A percentile compares a stretch with the other conserved stretches of the same genome.
Conservation (phyloP, 2,113 vertebrate species). For the Oenanthe melanoleuca region DNA sequence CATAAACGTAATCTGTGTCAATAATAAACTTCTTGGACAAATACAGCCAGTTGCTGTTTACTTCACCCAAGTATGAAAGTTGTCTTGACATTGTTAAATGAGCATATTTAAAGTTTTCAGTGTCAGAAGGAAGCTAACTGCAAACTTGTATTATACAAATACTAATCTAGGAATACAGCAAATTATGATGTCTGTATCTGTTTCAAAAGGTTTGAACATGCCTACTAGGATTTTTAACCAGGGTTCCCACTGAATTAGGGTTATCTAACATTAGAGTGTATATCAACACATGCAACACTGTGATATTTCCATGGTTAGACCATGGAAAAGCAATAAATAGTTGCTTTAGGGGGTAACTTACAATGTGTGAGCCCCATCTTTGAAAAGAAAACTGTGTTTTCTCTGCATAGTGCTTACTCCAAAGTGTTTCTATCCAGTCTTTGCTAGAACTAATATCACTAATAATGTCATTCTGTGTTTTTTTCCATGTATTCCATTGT, state of each 20-base stretch:
- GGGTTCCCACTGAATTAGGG: background rate
- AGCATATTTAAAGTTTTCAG: background rate
- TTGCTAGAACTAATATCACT: background rate
- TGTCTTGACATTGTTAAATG: background rate
- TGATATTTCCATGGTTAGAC: background rate
- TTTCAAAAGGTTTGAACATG: background rate
- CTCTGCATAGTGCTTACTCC: background rate
- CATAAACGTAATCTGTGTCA: constrained; percentile 28
- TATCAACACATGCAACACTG: background rate
- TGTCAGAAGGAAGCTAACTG: background rate
- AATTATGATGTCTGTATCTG: background rate
- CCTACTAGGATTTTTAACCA: background rate
- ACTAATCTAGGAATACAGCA: background rate
- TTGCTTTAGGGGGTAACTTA: background rate
- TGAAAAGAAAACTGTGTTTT: background rate
- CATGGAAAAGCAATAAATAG: background rate
- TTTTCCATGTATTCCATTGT: background rate
- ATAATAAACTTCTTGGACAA: constrained; percentile 19
- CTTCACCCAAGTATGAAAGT: constrained; percentile 4
- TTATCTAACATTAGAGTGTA: background rate
- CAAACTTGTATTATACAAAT: background rate
- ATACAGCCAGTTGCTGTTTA: background rate
- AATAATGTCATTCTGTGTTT: background rate
- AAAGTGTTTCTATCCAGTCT: background rate
- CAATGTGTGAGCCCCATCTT: background rate